Evolutionary conservation across 2,113 vertebrate genomes (phyloP).

Genomic region (Parotia lawesii): DNA sequence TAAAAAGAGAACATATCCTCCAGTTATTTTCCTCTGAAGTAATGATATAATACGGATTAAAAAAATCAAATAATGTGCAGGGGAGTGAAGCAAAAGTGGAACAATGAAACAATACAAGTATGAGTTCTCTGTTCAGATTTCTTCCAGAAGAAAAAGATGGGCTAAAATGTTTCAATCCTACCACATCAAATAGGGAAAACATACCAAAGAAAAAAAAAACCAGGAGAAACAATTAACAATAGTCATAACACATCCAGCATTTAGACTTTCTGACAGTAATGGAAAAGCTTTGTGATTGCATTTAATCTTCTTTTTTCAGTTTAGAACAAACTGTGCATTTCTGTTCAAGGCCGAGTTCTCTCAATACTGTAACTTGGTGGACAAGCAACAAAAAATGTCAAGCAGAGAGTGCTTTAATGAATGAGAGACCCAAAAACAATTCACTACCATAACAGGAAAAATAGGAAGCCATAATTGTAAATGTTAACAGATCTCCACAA

Average conservation of each 20-base stretch:
- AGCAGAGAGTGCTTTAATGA: neutral
- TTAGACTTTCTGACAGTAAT: neutral
- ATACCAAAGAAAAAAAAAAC: neutral
- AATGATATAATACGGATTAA: neutral
- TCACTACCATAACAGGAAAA: neutral
- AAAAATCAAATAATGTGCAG: neutral
- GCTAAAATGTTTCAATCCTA: neutral
- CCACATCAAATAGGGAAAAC: neutral
- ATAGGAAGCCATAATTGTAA: neutral
- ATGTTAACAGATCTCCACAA: neutral
- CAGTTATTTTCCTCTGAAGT: slow-evolving; percentile 16
- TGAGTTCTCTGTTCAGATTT: neutral
- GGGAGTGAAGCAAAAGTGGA: neutral
- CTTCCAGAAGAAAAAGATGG: neutral
- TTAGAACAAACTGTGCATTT: neutral
- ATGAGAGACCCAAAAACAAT: neutral
- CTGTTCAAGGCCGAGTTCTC: neutral
- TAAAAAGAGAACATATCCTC: neutral
- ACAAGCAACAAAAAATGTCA: neutral
- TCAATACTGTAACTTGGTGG: neutral
- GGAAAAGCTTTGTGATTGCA: neutral
- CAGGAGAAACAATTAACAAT: neutral
- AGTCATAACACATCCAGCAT: neutral
- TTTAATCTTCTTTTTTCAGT: neutral
- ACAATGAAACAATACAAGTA: neutral